A percentile compares a stretch with the other conserved stretches of the same genome.
Conservation (phyloP, 2,888 invertebrate species). For the Schrankia costaestrigalis region DNA sequence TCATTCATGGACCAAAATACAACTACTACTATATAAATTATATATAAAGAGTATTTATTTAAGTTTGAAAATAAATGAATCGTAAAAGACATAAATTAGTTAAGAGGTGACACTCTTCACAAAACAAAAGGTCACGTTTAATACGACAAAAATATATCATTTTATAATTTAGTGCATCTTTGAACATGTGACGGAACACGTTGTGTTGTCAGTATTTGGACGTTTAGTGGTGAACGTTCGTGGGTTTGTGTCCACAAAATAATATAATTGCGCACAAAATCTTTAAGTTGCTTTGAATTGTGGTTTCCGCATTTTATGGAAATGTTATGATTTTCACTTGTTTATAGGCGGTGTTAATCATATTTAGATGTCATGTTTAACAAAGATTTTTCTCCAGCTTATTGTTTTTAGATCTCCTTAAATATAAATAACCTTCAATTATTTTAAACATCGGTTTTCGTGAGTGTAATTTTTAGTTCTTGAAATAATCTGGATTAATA, state of each 20-base stretch:
- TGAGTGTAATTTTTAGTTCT: too few relatives aligned
- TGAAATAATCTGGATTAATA: too few relatives aligned
- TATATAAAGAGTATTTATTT: constrained; percentile 26
- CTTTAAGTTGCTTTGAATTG: constrained; percentile 29
- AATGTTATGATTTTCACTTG: constrained; percentile 11
- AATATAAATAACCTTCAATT: too few relatives aligned
- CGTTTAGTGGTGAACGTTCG: constrained; percentile 11
- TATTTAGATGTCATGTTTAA: constrained; percentile 12
- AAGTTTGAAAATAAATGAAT: constrained; percentile 24
- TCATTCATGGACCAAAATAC: too few relatives aligned
- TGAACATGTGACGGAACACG: constrained; percentile 41
- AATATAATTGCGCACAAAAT: constrained; percentile 26
- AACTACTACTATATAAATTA: too few relatives aligned
- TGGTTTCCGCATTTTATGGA: constrained; percentile 27
- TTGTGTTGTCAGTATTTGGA: constrained; percentile 22
- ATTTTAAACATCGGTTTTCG: too few relatives aligned
- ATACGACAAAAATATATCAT: constrained; percentile 44
- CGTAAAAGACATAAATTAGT: constrained; percentile 25
- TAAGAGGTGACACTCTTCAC: constrained; percentile 33
- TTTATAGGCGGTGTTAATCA: constrained; percentile 7
- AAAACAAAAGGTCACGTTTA: constrained; percentile 40
- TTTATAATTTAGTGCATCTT: constrained; percentile 40
- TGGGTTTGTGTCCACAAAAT: constrained; percentile 19
- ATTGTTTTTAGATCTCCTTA: constrained; percentile 6
- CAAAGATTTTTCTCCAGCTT: constrained; percentile 18